Percentiles rank a stretch among this genome's conserved stretches.
Conservation (phyloP, 2,888 invertebrate genomes). For the Cheilosia scutellata region DNA sequence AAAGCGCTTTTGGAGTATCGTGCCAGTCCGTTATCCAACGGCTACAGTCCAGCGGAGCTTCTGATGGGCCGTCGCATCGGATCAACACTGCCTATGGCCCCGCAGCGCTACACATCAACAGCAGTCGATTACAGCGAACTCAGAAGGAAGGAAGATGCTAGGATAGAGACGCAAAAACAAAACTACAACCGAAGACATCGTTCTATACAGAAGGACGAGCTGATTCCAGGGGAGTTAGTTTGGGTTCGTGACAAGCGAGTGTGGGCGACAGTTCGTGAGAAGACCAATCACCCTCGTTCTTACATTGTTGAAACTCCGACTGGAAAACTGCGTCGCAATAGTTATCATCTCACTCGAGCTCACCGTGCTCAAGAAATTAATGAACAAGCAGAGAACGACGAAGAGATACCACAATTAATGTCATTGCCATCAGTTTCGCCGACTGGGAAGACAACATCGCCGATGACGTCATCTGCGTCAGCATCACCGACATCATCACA, state of each 20-base stretch:
- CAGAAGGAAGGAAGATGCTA: constrained; percentile 12
- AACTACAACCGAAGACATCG: constrained; percentile 9
- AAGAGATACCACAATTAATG: background rate
- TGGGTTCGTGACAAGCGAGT: constrained; percentile 18
- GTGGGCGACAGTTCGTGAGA: constrained; percentile 13
- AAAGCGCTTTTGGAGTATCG: constrained; percentile 16
- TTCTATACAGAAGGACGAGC: background rate
- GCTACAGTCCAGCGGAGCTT: constrained; percentile 50
- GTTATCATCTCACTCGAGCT: constrained; percentile 15
- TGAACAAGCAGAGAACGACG: background rate
- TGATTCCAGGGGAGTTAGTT: constrained; percentile 19
- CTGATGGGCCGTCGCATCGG: constrained; percentile 42
- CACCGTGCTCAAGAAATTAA: background rate
- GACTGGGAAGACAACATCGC: constrained; percentile 1
- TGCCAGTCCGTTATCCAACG: constrained; percentile 27
- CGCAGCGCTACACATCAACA: background rate
- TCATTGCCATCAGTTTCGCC: background rate
- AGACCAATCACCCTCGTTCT: constrained; percentile 14
- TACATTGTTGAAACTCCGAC: constrained; percentile 20
- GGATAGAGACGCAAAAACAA: background rate
- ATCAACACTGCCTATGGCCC: constrained; percentile 25
- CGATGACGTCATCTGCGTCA: background rate
- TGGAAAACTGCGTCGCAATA: constrained; percentile 9
- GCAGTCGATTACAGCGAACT: background rate
- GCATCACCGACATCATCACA: too few species aligned